phyloP scores from a whole-genome alignment of 2,797 vertebrate species.

The Pipistrellus pygmaeus region DNA sequence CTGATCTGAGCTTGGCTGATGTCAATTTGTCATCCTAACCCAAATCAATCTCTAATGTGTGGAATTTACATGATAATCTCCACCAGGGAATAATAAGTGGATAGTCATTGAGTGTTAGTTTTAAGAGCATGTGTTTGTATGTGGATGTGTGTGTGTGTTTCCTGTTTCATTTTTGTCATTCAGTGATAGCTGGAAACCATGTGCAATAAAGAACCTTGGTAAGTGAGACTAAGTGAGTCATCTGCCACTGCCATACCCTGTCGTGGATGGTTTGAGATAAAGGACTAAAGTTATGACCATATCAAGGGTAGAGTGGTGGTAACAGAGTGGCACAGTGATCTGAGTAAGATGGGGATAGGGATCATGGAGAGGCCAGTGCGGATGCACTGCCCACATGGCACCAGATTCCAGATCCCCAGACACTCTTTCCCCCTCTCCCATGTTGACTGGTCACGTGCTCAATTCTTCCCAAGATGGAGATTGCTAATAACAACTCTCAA shows the following conservation, averaged over 20 bases:
- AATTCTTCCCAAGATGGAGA: neutral
- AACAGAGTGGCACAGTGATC: neutral
- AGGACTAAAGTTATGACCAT: neutral
- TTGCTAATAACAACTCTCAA: neutral
- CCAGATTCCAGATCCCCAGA: neutral
- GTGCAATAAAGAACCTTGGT: neutral
- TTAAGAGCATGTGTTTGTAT: neutral
- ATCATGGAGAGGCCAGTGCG: neutral
- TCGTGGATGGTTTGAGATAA: neutral
- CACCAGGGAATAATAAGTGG: neutral
- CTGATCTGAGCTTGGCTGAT: neutral
- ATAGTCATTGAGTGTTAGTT: neutral
- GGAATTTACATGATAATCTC: neutral
- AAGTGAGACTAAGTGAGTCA: neutral
- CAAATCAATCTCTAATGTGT: neutral
- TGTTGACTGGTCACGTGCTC: accelerated
- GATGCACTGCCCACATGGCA: no score
- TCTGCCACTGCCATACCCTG: neutral
- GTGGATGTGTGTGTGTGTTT: neutral
- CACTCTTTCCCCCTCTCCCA: accelerated
- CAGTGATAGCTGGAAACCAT: neutral
- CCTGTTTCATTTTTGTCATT: slow-evolving; percentile 26
- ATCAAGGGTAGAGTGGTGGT: neutral
- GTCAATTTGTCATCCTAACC: neutral
- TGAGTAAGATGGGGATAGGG: neutral